Base-by-base conservation (phyloP, 2,113 vertebrate genomes). In the Corythaixoides concolor region DNA sequence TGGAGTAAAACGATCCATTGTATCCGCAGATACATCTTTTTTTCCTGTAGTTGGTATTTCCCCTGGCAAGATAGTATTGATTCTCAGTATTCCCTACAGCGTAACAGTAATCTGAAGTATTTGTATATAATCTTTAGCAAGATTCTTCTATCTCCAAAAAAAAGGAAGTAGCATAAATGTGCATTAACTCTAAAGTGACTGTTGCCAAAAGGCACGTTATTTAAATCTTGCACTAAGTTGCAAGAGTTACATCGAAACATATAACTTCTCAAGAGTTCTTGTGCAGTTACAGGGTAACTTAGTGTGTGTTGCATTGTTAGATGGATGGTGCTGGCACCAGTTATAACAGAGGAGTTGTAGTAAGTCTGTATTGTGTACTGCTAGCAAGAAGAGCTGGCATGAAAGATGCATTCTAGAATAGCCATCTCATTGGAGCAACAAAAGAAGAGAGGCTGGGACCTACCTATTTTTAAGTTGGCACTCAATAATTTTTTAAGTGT, bases 1-100 rank as follows among this genome's bases (percentile, higher is more conserved):
- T 69, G 41, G 47, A 70, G 88, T 94, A 93, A 93, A 95, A 85
- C 0, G 60, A 90, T 90, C 80, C 69, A 68, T 87, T 86, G 76
- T 93, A 56, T 96, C 47, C 74, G 78, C 53, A 72, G 49, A 49
- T 84, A 10, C 0, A 19, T 81, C 11, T 85, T 81, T 75, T 78
- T 81, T 88, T 33, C 41, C 77, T 89, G 63, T 63, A 77, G 75
- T 3, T 92, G 68, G 15, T 86, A 89, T 94, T 95, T 90, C 83
- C 64, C 21, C 15, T 75, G 72, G 56, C 35, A 87, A 78, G 69
- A 85, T 50, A 58, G 10, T 60, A 55, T 62, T 68, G 67, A 60
- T 90, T 93, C 64, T 76, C 53, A 6, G 52, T 91, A 67, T 84
- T 93, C 56, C 28, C 9, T 80, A 27, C 33, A 70, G 41, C 45